A percentile compares a stretch with the other conserved stretches of the same genome.
phyloP scores from a whole-genome alignment of 2,797 vertebrate genomes.

The Girardinus metallicus region DNA sequence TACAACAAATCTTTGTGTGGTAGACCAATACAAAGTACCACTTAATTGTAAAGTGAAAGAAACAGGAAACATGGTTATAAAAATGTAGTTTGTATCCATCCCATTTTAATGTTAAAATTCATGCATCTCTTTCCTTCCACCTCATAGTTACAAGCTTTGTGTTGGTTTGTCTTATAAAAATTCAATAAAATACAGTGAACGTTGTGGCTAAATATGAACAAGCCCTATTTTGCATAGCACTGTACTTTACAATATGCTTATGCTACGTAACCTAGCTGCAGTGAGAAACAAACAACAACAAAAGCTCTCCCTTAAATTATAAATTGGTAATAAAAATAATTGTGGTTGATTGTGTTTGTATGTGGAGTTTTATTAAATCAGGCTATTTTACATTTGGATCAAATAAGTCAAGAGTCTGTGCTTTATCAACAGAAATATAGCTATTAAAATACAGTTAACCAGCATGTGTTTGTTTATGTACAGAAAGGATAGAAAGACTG shows the following conservation, averaged over 20 bases:
- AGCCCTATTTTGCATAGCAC: background rate
- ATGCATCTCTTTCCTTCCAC: background rate
- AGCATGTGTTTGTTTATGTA: constrained; percentile 35
- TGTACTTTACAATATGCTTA: background rate
- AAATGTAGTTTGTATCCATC: background rate
- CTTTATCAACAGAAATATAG: constrained; percentile 17
- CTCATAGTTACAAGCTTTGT: background rate
- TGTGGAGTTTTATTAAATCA: constrained; percentile 13
- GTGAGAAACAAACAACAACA: background rate
- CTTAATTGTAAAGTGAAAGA: background rate
- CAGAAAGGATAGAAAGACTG: constrained; percentile 1
- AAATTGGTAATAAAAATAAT: background rate
- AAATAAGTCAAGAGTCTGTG: constrained; percentile 24
- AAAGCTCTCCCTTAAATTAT: background rate
- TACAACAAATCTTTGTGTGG: background rate
- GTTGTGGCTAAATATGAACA: background rate
- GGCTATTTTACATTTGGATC: constrained; percentile 20
- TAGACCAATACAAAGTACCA: background rate
- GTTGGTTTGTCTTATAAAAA: background rate
- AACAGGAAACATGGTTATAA: background rate
- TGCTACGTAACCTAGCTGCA: background rate
- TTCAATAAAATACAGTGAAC: background rate
- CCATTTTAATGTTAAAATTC: background rate
- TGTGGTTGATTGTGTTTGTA: constrained; percentile 24
- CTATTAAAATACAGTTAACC: constrained; percentile 26